Base-by-base conservation (phyloP, 2,888 invertebrate genomes). In the Glyphotaelius pellucidus region DNA sequence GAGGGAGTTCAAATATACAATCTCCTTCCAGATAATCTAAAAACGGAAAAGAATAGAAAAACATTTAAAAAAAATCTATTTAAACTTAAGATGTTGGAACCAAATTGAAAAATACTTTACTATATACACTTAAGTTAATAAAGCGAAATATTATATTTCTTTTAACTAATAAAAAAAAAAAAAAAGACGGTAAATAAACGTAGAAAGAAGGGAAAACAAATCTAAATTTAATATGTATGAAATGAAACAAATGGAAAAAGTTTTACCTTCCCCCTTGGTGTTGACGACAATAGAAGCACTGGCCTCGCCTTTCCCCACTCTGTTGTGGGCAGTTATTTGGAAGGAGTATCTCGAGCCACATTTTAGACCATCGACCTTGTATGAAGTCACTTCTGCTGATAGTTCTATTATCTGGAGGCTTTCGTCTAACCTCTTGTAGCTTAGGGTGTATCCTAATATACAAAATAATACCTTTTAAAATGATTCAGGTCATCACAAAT, bases 341-440 rank as follows among this genome's bases (percentile, higher is more conserved):
- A 98, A 97, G 94, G 97, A 96, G 94, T 98, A 98, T 90, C 96
- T 95, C 84, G 97, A 97, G 89, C 98, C 98, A 95, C 98, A 98
- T 94, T 97, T 96, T 67, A 98, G 95, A 38, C 97, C 97, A 84
- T 96, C 96, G 90, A 98, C 95, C 32, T 97, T 97, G 94, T 97
- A 97, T 92, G 97, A 97, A 83, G 96, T 96, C 93, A 97, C 96
- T 94, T 97, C 97, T 0, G 97, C 96, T 86, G 97, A 97, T 80
- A 98, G 95, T 93, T 96, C 96, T 31, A 97, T 95, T 94, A 96
- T 96, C 92, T 96, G 96, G 97, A 97, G 97, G 86, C 96, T 97
- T 83, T 97, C 97, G 84, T 96, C 96, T 89, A 96, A 96, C 93
- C 96, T 95, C 94, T 96, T 97, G 94, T 96, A 97, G 92, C 96